Evolutionary conservation across 2,888 invertebrate species (phyloP).

Genomic region (Rotaria sp.): DNA sequence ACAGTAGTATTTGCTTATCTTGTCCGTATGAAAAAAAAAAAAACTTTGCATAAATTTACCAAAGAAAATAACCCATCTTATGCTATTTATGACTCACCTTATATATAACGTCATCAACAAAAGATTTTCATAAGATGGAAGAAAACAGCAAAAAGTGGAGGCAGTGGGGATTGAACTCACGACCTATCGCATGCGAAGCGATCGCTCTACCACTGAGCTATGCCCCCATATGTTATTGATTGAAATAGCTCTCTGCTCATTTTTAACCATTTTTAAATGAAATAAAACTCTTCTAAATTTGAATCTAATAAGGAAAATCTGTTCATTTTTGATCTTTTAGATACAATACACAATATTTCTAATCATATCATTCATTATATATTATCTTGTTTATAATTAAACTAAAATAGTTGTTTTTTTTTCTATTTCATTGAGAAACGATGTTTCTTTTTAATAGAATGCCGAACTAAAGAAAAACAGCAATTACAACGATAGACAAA

Average conservation of each 20-base stretch:
- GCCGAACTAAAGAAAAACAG: not conserved
- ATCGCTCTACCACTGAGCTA: conserved; percentile 24
- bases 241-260: not conserved
- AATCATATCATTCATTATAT: not conserved
- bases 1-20: no score
- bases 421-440: not conserved
- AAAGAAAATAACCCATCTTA: no score
- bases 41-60: no score
- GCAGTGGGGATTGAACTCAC: conserved; percentile 24
- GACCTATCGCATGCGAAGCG: conserved; percentile 20
- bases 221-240: not conserved
- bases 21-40: no score
- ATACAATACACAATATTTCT: not conserved
- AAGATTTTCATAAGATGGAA: no score
- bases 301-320: no score
- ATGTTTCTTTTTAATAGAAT: not conserved
- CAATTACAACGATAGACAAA: not conserved
- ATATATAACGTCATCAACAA: no score
- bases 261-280: no score
- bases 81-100: no score
- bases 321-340: no score
- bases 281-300: no score
- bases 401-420: not conserved
- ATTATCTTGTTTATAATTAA: not conserved
- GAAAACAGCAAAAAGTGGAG: not conserved